Conservation (phyloP, 2,797 vertebrate species). For the Benthosema pterotum region DNA sequence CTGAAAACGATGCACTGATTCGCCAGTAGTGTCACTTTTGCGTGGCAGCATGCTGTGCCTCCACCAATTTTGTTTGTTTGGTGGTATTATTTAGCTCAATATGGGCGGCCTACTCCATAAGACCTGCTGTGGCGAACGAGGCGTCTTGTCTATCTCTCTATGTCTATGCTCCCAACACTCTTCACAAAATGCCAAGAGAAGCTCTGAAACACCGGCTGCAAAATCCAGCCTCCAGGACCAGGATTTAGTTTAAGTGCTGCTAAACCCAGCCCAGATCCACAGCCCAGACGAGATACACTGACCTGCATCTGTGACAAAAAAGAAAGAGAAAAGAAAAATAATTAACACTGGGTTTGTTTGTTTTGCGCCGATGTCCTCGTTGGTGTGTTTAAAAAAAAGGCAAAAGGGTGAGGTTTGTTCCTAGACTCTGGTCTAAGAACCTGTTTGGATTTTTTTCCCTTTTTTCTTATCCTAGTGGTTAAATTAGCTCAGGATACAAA, state of each 20-base stretch:
- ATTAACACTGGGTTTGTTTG: constrained; percentile 74
- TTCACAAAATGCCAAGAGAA: constrained; percentile 73
- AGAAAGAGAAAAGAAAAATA: not conserved
- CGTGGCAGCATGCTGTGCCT: too few relatives aligned
- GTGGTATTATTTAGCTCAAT: too few relatives aligned
- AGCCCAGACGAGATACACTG: constrained; percentile 55
- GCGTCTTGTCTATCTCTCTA: too few relatives aligned
- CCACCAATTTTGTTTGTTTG: too few relatives aligned
- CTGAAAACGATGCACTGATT: too few relatives aligned
- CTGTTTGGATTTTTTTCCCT: constrained; percentile 22
- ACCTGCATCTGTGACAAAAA: constrained; percentile 73
- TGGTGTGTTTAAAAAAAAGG: constrained; percentile 11
- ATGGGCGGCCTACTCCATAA: too few relatives aligned
- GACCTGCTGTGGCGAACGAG: too few relatives aligned
- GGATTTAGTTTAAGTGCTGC: constrained; percentile 25
- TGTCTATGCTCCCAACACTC: constrained; percentile 32
- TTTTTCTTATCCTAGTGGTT: constrained; percentile 34
- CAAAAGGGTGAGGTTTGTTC: constrained; percentile 44
- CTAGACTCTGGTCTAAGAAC: constrained; percentile 57
- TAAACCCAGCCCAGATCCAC: constrained; percentile 52
- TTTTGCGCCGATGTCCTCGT: constrained; percentile 20
- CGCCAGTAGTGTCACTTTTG: too few relatives aligned
- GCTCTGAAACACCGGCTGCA: constrained; percentile 47
- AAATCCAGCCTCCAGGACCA: constrained; percentile 40
- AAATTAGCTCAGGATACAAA: constrained; percentile 55